Evolutionary conservation across 2,888 invertebrate species (phyloP).

Genomic region (Troglohyphantes excavatus): DNA sequence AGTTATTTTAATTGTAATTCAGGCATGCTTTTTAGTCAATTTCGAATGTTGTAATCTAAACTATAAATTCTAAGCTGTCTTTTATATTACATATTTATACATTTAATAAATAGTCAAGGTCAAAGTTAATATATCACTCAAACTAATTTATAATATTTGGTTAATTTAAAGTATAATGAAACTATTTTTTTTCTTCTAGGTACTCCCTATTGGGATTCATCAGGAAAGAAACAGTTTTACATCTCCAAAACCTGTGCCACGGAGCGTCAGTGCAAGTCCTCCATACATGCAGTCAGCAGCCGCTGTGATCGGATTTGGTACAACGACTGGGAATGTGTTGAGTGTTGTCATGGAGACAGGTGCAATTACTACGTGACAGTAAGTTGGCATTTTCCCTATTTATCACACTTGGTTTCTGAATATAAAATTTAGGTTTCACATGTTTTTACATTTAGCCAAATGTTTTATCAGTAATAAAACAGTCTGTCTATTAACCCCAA

Average conservation of each 20-base stretch:
- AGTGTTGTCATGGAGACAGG: slow-evolving; percentile 97
- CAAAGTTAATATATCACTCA: neutral
- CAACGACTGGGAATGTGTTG: slow-evolving; percentile 97
- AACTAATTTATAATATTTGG: neutral
- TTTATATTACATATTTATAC: too few species aligned
- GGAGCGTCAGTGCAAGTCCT: slow-evolving; percentile 89
- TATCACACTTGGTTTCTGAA: too few species aligned
- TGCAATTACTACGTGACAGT: slow-evolving; percentile 98
- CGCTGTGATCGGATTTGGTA: slow-evolving; percentile 95
- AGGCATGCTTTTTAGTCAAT: too few species aligned
- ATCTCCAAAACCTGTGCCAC: slow-evolving; percentile 95
- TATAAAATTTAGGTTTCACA: too few species aligned
- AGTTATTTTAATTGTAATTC: too few species aligned
- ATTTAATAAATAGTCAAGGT: neutral
- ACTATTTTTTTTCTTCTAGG: slow-evolving; percentile 84
- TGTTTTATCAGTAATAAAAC: too few species aligned
- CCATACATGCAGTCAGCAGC: slow-evolving; percentile 88
- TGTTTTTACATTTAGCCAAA: too few species aligned
- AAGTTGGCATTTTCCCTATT: slow-evolving; percentile 84
- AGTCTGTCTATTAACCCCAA: too few species aligned
- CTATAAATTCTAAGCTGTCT: too few species aligned
- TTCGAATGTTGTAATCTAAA: too few species aligned
- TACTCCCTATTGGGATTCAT: slow-evolving; percentile 96
- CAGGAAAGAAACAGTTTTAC: slow-evolving; percentile 95
- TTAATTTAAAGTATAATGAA: neutral